A percentile compares a stretch with the other conserved stretches of the same genome.
These are phyloP conservation scores for Acipenser oxyrinchus DNA, from an alignment of 2,797 vertebrate species.

Conservation along the genomic window DNA sequence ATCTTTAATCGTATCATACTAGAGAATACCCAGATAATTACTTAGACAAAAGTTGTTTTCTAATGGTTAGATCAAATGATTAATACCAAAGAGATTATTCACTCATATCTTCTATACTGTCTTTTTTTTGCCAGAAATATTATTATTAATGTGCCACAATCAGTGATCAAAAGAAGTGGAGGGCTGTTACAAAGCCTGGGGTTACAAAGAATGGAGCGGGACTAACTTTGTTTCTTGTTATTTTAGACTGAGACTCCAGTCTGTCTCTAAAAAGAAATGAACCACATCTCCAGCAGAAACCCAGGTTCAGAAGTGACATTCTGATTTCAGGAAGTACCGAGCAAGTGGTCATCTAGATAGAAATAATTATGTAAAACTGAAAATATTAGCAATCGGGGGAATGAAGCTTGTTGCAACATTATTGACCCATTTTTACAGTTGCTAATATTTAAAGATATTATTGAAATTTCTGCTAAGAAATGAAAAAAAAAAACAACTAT, in stretches of 20 bases:
- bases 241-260: constrained; percentile 71
- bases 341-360: not conserved
- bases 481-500: not conserved
- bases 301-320: constrained; percentile 32
- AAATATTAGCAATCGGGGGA: not conserved
- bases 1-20: too few relatives aligned
- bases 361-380: not conserved
- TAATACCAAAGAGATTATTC: too few relatives aligned
- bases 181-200: too few relatives aligned
- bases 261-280: constrained; percentile 70
- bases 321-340: not conserved
- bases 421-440: not conserved
- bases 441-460: too few relatives aligned
- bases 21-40: too few relatives aligned
- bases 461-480: too few relatives aligned
- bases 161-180: constrained; percentile 48
- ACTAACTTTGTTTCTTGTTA: constrained; percentile 52
- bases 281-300: constrained; percentile 60
- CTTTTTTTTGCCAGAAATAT: constrained; percentile 29
- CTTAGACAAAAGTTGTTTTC: too few relatives aligned
- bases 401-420: constrained; percentile 1
- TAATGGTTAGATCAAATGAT: too few relatives aligned
- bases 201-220: constrained; percentile 40
- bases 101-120: too few relatives aligned
- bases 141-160: constrained; percentile 56